A percentile compares a stretch with the other conserved stretches of the same genome.
These are phyloP conservation scores for Manduca sexta DNA, from an alignment of 1,140 invertebrate species.

Conservation along the genomic window DNA sequence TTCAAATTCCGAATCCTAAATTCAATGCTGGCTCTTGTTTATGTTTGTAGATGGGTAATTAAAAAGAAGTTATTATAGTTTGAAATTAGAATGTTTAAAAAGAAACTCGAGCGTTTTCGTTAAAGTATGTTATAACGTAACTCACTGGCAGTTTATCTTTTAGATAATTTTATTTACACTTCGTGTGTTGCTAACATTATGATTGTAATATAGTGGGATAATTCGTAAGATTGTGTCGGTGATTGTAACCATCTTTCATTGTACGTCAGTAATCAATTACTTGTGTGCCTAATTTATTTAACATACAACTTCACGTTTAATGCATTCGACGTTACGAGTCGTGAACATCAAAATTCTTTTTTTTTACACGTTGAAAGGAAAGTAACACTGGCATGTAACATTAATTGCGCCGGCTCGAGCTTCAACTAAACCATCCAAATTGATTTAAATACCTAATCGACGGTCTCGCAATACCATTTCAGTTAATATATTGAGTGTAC, in stretches of 20 bases:
- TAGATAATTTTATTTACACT: neutral
- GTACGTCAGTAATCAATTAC: slow-evolving; percentile 41
- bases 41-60: no score
- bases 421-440: slow-evolving; percentile 54
- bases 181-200: slow-evolving; percentile 2
- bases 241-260: slow-evolving; percentile 9
- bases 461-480: slow-evolving; percentile 46
- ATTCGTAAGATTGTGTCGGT: slow-evolving; percentile 1
- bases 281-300: slow-evolving; percentile 52
- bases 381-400: slow-evolving; percentile 51
- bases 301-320: slow-evolving; percentile 53
- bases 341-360: slow-evolving; percentile 59
- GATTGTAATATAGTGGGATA: slow-evolving; percentile 1
- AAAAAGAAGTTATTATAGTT: no score
- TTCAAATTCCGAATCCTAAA: no score
- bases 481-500: slow-evolving; percentile 48
- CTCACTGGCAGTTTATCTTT: no score
- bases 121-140: neutral
- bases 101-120: neutral
- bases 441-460: slow-evolving; percentile 58
- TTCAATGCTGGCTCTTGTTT: no score
- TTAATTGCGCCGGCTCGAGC: slow-evolving; percentile 48
- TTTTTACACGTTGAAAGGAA: slow-evolving; percentile 47
- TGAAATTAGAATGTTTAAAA: no score
- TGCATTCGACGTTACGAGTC: slow-evolving; percentile 50